phyloP scores from a whole-genome alignment of 2,888 invertebrate species.

The Tachina fera region DNA sequence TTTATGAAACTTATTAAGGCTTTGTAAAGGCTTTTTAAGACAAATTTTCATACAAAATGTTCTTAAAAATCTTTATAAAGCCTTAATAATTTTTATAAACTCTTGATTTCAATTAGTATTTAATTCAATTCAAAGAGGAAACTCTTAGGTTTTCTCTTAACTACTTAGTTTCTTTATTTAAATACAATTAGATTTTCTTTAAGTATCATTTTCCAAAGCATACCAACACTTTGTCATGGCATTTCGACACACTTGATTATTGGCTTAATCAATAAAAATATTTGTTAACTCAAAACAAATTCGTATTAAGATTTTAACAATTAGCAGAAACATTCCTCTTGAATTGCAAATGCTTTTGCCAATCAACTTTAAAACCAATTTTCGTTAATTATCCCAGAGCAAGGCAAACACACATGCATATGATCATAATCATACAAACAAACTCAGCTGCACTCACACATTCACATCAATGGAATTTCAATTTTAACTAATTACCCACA shows the following conservation, averaged over 20 bases:
- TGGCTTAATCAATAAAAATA: conserved; percentile 57
- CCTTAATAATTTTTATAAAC: too few species aligned
- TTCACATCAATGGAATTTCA: conserved; percentile 62
- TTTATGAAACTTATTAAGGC: too few species aligned
- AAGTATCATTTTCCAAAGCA: not conserved
- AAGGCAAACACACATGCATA: conserved; percentile 23
- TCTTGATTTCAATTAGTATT: not conserved
- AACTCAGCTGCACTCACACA: not conserved
- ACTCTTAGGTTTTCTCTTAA: not conserved
- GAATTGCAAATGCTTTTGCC: conserved; percentile 50
- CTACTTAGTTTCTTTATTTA: not conserved
- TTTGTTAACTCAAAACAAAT: conserved; percentile 35
- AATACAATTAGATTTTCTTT: not conserved
- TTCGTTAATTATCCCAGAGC: conserved; percentile 69
- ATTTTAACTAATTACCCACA: conserved; percentile 71
- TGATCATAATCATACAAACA: conserved; percentile 4
- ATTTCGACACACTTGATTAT: conserved; percentile 19
- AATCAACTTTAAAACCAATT: conserved; percentile 68
- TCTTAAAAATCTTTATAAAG: too few species aligned
- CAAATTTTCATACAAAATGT: too few species aligned
- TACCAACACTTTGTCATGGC: not conserved
- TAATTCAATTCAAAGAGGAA: not conserved
- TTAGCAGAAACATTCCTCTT: conserved; percentile 64
- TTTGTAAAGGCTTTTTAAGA: too few species aligned
- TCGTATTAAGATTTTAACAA: conserved; percentile 46